Conservation (phyloP, 2,888 invertebrate genomes). For the Gandaritis pyraliata region DNA sequence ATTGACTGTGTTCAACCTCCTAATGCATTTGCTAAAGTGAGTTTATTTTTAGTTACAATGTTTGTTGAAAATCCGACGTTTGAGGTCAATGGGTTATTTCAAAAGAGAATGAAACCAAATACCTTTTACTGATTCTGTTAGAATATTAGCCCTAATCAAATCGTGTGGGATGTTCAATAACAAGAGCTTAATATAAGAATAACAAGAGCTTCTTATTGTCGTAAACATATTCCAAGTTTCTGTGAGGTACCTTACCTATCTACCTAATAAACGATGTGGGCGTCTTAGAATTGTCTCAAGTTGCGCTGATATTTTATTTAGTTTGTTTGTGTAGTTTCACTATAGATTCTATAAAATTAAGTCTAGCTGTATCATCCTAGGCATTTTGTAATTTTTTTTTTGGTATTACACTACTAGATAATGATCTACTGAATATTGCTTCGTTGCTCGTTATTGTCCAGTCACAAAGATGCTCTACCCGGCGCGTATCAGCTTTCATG, state of each 20-base stretch:
- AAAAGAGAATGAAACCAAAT: neutral
- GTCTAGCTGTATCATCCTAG: neutral
- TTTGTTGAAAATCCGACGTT: constrained; percentile 13
- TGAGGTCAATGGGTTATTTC: constrained; percentile 9
- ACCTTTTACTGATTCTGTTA: neutral
- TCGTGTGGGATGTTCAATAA: neutral
- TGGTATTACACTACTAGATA: no score
- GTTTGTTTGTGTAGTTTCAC: neutral
- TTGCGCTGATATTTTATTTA: neutral
- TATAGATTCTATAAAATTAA: neutral
- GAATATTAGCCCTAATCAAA: neutral
- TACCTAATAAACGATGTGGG: neutral
- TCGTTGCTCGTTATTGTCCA: constrained; percentile 5
- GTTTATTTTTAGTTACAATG: constrained; percentile 22
- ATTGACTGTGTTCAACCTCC: constrained; percentile 17
- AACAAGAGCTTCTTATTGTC: constrained; percentile 4
- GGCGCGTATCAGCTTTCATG: constrained; percentile 6
- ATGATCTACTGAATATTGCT: no score
- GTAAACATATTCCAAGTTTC: constrained; percentile 3
- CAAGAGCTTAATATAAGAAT: neutral
- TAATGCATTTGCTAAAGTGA: constrained; percentile 23
- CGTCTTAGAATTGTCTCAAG: constrained; percentile 2
- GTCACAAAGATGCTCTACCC: neutral
- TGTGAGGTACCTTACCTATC: neutral
- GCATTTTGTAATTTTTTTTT: no score